Percentiles rank a stretch among this genome's conserved stretches.
These are phyloP conservation scores for Orgyia antiqua DNA, from an alignment of 2,888 invertebrate genomes.

Conservation along the genomic window DNA sequence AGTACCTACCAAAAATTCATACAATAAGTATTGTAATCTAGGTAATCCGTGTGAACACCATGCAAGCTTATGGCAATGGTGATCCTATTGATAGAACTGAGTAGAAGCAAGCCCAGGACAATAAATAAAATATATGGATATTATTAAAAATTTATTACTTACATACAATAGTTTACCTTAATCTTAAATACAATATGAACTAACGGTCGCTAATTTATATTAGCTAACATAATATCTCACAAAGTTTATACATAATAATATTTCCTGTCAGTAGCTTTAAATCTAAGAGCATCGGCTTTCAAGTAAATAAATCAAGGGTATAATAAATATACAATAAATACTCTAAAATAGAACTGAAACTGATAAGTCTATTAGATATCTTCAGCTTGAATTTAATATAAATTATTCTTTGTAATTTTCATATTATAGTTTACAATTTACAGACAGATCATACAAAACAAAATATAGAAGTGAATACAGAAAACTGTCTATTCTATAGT, in stretches of 20 bases:
- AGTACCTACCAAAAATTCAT: no score
- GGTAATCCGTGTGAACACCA: no score
- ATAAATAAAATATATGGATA: no score
- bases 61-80: no score
- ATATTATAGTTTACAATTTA: slow-evolving; percentile 68
- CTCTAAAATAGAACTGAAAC: slow-evolving; percentile 53
- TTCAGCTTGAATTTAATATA: slow-evolving; percentile 44
- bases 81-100: no score
- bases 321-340: slow-evolving; percentile 76
- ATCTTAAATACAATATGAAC: slow-evolving; percentile 55
- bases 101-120: no score
- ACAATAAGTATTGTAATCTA: no score
- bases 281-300: slow-evolving; percentile 53
- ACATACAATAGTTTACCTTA: slow-evolving; percentile 70
- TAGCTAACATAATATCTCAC: slow-evolving; percentile 69
- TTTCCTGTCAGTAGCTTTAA: slow-evolving; percentile 45
- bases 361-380: slow-evolving; percentile 47
- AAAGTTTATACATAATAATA: slow-evolving; percentile 57
- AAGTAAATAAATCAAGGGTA: slow-evolving; percentile 46
- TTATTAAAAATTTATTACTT: slow-evolving; percentile 74
- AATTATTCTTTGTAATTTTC: slow-evolving; percentile 61
- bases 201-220: slow-evolving; percentile 64
- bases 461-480: slow-evolving; percentile 28
- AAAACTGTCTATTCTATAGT: slow-evolving; percentile 20
- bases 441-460: slow-evolving; percentile 54